Evolutionary conservation across 2,113 vertebrate genomes (phyloP).

Genomic region (Catharus minimus): DNA sequence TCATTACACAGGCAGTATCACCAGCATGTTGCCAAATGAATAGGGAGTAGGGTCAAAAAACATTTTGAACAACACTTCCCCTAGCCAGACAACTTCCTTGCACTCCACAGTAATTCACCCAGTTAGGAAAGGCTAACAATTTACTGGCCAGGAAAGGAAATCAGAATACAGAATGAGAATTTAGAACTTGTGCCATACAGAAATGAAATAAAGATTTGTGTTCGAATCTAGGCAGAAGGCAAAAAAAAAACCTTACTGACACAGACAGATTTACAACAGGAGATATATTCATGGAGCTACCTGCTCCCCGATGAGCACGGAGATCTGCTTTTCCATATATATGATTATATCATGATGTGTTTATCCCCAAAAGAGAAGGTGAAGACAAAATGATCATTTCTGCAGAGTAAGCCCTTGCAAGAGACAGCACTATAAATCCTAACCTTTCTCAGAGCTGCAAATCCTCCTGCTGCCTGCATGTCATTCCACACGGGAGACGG

Average conservation of each 20-base stretch:
- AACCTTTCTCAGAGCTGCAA: slow-evolving; percentile 45
- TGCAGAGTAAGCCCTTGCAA: slow-evolving; percentile 50
- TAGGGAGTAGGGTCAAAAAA: background rate
- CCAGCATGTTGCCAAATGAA: background rate
- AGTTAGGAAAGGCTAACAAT: background rate
- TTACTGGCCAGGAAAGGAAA: background rate
- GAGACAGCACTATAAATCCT: slow-evolving; percentile 42
- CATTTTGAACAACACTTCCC: background rate
- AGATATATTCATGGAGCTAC: slow-evolving; percentile 9
- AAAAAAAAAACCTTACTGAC: background rate
- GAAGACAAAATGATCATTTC: slow-evolving; percentile 35
- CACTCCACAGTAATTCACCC: background rate
- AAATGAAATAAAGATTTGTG: background rate
- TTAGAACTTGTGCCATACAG: background rate
- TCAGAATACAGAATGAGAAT: background rate
- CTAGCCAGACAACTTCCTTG: background rate
- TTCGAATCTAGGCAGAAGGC: background rate
- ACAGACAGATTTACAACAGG: background rate
- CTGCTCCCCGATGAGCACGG: background rate
- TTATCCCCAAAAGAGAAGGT: slow-evolving; percentile 32
- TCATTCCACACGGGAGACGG: slow-evolving; percentile 53
- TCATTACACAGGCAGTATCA: background rate
- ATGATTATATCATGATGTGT: slow-evolving; percentile 10
- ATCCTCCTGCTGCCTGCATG: slow-evolving; percentile 58
- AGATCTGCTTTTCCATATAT: slow-evolving; percentile 13